Conservation (phyloP, 1,140 invertebrate genomes). For the Tetragonula clypearis region DNA sequence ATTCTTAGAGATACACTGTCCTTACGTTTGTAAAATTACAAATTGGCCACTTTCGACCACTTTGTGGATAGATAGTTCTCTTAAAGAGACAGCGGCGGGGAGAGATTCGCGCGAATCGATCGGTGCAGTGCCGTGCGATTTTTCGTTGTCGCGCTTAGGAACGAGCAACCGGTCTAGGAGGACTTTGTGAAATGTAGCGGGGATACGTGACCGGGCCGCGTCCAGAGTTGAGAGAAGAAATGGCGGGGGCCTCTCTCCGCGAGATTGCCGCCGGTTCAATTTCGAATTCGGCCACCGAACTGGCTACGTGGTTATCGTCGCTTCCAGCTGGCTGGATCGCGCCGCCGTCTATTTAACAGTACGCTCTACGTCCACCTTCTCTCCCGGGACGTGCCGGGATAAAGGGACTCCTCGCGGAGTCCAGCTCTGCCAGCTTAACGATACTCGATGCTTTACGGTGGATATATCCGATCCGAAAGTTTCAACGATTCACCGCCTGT, state of each 20-base stretch:
- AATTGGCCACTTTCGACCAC: too few relatives aligned
- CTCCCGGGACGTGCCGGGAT: neutral
- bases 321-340: slow-evolving; percentile 60
- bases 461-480: neutral
- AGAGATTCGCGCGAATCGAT: slow-evolving; percentile 17
- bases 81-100: neutral
- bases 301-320: slow-evolving; percentile 63
- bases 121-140: slow-evolving; percentile 14
- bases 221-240: slow-evolving; percentile 11
- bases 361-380: neutral
- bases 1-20: too few relatives aligned
- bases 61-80: too few relatives aligned
- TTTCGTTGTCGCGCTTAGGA: slow-evolving; percentile 21
- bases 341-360: slow-evolving; percentile 12
- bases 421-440: neutral
- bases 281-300: slow-evolving; percentile 62
- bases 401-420: slow-evolving; percentile 3
- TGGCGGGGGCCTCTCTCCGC: neutral
- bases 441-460: neutral
- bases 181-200: slow-evolving; percentile 17
- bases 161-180: neutral
- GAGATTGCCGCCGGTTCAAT: slow-evolving; percentile 31
- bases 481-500: neutral
- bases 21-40: too few relatives aligned
- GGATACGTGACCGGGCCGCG: slow-evolving; percentile 48